Base-by-base conservation (phyloP, 2,888 invertebrate genomes). In the Anodontia alba region DNA sequence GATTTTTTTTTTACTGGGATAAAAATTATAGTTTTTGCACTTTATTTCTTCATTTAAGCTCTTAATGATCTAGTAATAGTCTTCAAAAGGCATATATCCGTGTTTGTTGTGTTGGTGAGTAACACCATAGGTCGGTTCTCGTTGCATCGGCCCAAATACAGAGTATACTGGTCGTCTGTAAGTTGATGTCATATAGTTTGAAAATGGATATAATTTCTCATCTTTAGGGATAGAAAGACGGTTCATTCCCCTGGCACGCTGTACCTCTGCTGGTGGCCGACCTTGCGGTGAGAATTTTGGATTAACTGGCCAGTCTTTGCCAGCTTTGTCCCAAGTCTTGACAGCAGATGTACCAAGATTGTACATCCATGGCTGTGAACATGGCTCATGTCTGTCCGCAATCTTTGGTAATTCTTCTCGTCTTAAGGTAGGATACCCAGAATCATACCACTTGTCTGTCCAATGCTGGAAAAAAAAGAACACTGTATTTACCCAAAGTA, bases 111-210 rank as follows among this genome's bases (percentile, higher is more conserved):
- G 92, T 76, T 93, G 93, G 51, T 92, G 91, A 31, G 92, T 93
- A 12, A 94, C 86, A 1, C 94, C 94, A 86, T 92, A 93, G 15
- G 91, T 91, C 72, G 90, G 83, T 46, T 91, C 88, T 71, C 90
- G 87, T 84, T 93, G 91, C 90, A 94, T 87, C 38, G 93, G 94
- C n/a, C 94, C 94, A 86, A 90, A 92, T n/a, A 93, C 86, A 29
- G 92, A 91, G 69, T 92, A 92, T n/a, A 94, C 93, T 1, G 94
- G 94, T 23, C 90, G 89, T 69, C 93, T 79, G 81, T 94, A 93
- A 10, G 92, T 91, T 26, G 93, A 93, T 42, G 94, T 94, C 94
- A 94, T 94, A 82, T 89, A 90, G 84, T 93, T 94, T 42, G 93
- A 92, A 84, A 91, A 92, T 17, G 90, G 92, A 80, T 94, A 94